A percentile compares a stretch with the other conserved stretches of the same genome.
Evolutionary conservation across 2,888 invertebrate species (phyloP).

Genomic region (Cephonodes hylas): DNA sequence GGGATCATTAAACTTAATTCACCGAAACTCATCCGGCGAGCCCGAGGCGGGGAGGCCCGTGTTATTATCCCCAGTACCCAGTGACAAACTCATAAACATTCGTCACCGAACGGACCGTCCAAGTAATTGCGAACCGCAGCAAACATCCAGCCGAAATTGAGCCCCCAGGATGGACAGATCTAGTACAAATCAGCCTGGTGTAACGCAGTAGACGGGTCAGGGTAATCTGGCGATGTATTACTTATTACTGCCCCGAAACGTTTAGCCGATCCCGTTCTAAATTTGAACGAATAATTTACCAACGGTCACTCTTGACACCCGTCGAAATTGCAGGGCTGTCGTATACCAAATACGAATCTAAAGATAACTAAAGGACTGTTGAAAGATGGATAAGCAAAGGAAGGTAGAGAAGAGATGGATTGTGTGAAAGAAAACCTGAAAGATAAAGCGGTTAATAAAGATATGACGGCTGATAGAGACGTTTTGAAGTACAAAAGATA

Average conservation of each 20-base stretch:
- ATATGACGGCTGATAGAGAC: no score
- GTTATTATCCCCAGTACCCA: constrained; percentile 52
- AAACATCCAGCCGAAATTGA: constrained; percentile 48
- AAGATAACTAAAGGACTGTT: no score
- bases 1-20: constrained; percentile 61
- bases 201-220: constrained; percentile 32
- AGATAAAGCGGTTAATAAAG: no score
- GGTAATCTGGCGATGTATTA: constrained; percentile 54
- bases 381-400: no score
- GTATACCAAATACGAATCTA: no score
- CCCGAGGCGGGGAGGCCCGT: constrained; percentile 26
- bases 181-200: constrained; percentile 12
- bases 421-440: no score
- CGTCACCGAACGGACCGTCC: constrained; percentile 73
- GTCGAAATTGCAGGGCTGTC: constrained; percentile 52
- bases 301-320: constrained; percentile 71
- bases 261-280: constrained; percentile 78
- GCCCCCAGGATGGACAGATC: constrained; percentile 26
- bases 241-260: constrained; percentile 79
- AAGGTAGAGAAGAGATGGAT: no score
- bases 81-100: constrained; percentile 81
- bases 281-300: constrained; percentile 80
- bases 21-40: constrained; percentile 41
- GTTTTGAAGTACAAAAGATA: no score
- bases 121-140: constrained; percentile 68